Evolutionary conservation across 2,113 vertebrate species (phyloP), one percentile per base, ranked within the genome.

Genomic region (rat (Rattus norvegicus)): DNA sequence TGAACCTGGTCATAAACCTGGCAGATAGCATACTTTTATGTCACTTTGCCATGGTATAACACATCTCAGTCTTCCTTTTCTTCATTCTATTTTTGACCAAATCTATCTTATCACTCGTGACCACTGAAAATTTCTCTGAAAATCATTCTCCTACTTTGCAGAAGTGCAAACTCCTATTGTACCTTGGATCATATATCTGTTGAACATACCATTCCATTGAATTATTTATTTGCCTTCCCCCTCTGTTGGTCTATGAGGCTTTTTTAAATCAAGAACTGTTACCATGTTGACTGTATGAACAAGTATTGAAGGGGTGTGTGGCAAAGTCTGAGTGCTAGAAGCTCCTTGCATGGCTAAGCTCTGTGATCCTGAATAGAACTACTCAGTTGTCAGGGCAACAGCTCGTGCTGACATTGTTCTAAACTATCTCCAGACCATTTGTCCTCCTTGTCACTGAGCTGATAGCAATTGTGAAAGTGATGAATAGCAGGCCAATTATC

Each of bases 391-490:
- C 61, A 54, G 39, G 70, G 49, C 54, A 80, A 84, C 52, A 94
- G 89, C 88, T 79, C 54, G n/a, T 36, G 56, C 96, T 97, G 92
- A 84, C 56, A 59, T 90, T 80, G 54, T 91, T 94, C 61, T 93
- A 97, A 91, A 96, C 94, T 88, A 84, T 95, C 94, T 97, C 91
- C 91, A 97, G 59, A 93, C 94, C 79, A 97, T 97, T 96, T 95
- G 86, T 96, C 89, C 96, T 92, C 81, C 92, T 67, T 97, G 94
- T 96, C 96, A 87, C 67, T 80, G 89, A 97, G 94, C 91, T 97
- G 96, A 97, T 96, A 97, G 95, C 86, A 96, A 84, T 96, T 97
- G 59, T 94, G 91, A 97, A 95, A 95, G 96, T 98, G 97, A 98
- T 97, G 94, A 97, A 98, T 92, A 97, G 88, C 95, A 96, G 95